These are phyloP conservation scores for Nixonia krombeini DNA, from an alignment of 1,140 invertebrate species.

Conservation along the genomic window DNA sequence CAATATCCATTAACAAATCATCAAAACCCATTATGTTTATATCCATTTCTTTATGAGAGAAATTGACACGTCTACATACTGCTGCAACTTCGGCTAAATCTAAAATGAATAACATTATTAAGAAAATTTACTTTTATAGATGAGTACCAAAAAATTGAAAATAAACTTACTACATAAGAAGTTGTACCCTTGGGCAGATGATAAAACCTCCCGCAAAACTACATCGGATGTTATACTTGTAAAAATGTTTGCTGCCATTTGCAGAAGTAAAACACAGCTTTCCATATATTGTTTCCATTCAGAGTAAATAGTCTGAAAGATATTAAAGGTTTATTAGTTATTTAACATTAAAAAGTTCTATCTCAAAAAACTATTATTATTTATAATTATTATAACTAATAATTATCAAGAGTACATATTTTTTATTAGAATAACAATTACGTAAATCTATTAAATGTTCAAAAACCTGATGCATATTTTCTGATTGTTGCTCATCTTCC, in stretches of 20 bases:
- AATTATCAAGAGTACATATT: not conserved
- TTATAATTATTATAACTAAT: constrained; percentile 2
- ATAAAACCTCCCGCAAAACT: constrained; percentile 74
- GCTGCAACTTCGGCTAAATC: constrained; percentile 71
- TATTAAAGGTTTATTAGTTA: too few relatives aligned
- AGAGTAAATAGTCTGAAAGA: constrained; percentile 63
- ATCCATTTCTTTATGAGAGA: constrained; percentile 69
- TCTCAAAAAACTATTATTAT: too few relatives aligned
- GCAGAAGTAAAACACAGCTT: constrained; percentile 72
- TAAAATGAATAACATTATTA: constrained; percentile 33
- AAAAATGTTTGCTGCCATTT: constrained; percentile 73
- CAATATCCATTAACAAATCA: constrained; percentile 67
- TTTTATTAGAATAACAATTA: not conserved
- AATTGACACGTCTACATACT: constrained; percentile 68
- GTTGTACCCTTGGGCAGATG: constrained; percentile 73
- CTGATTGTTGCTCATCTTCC: constrained; percentile 62
- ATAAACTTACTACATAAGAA: constrained; percentile 73
- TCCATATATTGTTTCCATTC: constrained; percentile 77
- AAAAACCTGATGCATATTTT: constrained; percentile 67
- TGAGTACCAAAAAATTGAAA: not conserved
- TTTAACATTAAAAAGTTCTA: constrained; percentile 12
- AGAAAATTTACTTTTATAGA: not conserved
- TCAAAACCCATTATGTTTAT: constrained; percentile 71
- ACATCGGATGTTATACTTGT: constrained; percentile 72
- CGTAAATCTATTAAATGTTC: not conserved